These are phyloP conservation scores for Schizothorax lantsangensis DNA, from an alignment of 2,797 vertebrate species.

Conservation along the genomic window DNA sequence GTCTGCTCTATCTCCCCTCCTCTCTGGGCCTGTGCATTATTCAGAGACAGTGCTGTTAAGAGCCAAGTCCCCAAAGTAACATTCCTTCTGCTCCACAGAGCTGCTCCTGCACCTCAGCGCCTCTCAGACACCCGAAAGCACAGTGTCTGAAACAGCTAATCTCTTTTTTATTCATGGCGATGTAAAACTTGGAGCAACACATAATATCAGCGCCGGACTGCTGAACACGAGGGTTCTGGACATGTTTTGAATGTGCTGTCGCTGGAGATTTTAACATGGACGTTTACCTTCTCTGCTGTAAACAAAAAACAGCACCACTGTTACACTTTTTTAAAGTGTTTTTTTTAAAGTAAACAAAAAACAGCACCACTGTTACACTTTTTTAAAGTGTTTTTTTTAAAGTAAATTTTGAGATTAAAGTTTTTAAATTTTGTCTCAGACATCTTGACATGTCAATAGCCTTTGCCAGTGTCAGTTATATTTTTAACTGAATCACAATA, in stretches of 20 bases:
- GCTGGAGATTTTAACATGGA: not conserved
- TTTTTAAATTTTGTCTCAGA: not conserved
- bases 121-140: conserved; percentile 17
- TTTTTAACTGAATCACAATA: not conserved
- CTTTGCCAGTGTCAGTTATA: not conserved
- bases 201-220: not conserved
- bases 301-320: not conserved
- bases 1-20: conserved; percentile 24
- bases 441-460: not conserved
- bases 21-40: conserved; percentile 57
- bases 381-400: not conserved
- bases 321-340: not conserved
- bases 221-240: not conserved
- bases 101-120: conserved; percentile 16
- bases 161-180: conserved; percentile 37
- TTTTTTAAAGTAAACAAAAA: not conserved
- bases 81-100: conserved; percentile 49
- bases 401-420: not conserved
- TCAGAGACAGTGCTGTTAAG: conserved; percentile 54
- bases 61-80: conserved; percentile 48
- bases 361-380: not conserved
- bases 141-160: conserved; percentile 5
- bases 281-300: not conserved
- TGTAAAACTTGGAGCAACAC: conserved; percentile 18
- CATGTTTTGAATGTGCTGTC: conserved; percentile 23